Base-by-base conservation (phyloP, 2,888 invertebrate genomes). In the Acronicta leporina region DNA sequence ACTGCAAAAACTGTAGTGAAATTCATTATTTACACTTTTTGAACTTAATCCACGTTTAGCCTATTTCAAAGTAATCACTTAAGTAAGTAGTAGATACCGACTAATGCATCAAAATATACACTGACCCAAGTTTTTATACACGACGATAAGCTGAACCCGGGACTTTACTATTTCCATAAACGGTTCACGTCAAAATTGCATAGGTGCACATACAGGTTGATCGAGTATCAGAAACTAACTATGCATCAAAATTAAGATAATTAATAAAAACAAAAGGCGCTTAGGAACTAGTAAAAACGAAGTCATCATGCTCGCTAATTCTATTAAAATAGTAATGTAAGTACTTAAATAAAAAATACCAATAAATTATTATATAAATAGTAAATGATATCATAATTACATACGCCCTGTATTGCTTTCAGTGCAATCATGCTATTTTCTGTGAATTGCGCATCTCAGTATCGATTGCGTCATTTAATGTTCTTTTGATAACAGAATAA, bases 101-200 rank as follows among this genome's bases (percentile, higher is more conserved):
- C 33, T 56, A 50, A 16, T 68, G 65, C 25, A 57, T 25, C 38
- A 16, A 38, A 38, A 57, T 27, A 46, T 43, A 51, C 51, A 53
- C 27, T 51, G 56, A 62, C 46, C 52, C 49, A 46, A 40, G 63
- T 64, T 67, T 75, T 76, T 75, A 75, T 75, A 75, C 47, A 45
- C 43, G 9, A 14, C 61, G 75, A 73, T 75, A 67, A 63, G 14
- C 44, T n/a, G 1, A 44, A 33, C 30, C 16, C 61, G 75, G 75
- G 75, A 63, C 75, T 75, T 75, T 47, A 75, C 75, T 48, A 16
- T 43, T 47, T 56, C 73, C 33, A 64, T 42, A 55, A 59, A 61
- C 27, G 60, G 20, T 25, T 13, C 42, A 43, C 46, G 38, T 57
- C 27, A 5, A 56, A 54, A 40, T 48, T 40, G 10, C 16, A 14